Conservation (phyloP, 1,140 invertebrate species). For the Camponotus pennsylvanicus region DNA sequence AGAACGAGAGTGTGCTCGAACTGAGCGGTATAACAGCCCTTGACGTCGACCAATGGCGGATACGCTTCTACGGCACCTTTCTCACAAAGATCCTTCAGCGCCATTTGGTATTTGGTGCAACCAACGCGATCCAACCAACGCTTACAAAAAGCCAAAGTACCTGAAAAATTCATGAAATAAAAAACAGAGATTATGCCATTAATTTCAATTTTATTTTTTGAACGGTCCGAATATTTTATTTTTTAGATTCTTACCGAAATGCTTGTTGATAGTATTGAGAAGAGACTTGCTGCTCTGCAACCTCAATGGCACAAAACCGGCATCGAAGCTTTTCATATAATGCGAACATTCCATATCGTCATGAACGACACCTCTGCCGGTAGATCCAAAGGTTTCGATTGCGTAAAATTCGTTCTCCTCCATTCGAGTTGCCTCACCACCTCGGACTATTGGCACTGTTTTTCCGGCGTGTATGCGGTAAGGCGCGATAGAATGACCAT, state of each 20-base stretch:
- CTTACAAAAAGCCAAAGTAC: conserved; percentile 99
- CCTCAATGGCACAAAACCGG: conserved; percentile 96
- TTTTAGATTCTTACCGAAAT: conserved; percentile 90
- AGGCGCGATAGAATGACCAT: conserved; percentile 99
- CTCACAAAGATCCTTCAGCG: conserved; percentile 99
- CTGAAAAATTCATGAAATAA: conserved; percentile 67
- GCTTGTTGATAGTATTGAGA: conserved; percentile 98
- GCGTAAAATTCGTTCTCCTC: conserved; percentile 99
- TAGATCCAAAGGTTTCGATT: conserved; percentile 99
- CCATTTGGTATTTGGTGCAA: conserved; percentile 99
- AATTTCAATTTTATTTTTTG: not conserved
- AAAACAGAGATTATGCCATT: not conserved
- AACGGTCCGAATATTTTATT: not conserved
- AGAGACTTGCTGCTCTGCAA: conserved; percentile 97
- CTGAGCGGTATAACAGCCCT: conserved; percentile 99
- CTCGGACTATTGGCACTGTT: conserved; percentile 99
- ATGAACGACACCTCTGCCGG: conserved; percentile 98
- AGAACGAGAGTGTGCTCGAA: conserved; percentile 99
- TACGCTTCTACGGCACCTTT: conserved; percentile 98
- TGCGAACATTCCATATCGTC: conserved; percentile 99
- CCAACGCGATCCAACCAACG: conserved; percentile 99
- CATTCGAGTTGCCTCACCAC: conserved; percentile 98
- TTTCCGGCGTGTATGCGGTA: conserved; percentile 99
- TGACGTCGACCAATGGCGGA: conserved; percentile 98
- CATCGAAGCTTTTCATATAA: conserved; percentile 99